Conservation (phyloP, 2,113 vertebrate species). For the Glaucidium brasilianum region DNA sequence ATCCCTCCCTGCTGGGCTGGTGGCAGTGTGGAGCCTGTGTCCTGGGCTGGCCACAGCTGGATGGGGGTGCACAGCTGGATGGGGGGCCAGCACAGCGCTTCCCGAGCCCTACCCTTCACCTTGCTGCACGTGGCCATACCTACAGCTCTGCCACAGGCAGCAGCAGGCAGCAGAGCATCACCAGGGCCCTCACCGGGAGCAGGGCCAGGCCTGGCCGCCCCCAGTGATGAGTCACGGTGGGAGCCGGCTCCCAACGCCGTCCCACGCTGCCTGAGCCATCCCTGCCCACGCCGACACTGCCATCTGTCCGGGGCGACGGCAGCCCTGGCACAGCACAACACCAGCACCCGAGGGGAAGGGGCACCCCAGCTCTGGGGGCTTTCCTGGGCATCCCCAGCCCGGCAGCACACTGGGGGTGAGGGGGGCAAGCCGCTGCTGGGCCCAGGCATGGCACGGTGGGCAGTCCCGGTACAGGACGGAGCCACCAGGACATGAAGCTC, state of each 20-base stretch:
- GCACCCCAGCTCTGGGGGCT: neutral
- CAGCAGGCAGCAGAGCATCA: neutral
- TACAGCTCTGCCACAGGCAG: accelerated
- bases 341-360: neutral
- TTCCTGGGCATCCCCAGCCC: neutral
- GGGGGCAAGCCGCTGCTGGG: accelerated
- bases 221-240: neutral
- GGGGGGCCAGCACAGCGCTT: neutral
- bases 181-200: accelerated
- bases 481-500: accelerated
- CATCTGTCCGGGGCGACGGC: accelerated
- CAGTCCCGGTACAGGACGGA: neutral
- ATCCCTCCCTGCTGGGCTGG: neutral
- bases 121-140: accelerated
- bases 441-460: accelerated
- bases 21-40: accelerated
- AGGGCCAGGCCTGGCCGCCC: neutral
- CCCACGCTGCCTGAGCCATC: neutral
- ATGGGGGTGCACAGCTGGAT: neutral
- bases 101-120: neutral
- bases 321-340: neutral
- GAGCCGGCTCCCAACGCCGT: neutral
- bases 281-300: neutral
- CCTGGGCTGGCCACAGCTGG: neutral
- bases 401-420: accelerated